These are phyloP conservation scores for Rhynchomys soricoides DNA, from an alignment of 2,113 vertebrate genomes.

Conservation along the genomic window DNA sequence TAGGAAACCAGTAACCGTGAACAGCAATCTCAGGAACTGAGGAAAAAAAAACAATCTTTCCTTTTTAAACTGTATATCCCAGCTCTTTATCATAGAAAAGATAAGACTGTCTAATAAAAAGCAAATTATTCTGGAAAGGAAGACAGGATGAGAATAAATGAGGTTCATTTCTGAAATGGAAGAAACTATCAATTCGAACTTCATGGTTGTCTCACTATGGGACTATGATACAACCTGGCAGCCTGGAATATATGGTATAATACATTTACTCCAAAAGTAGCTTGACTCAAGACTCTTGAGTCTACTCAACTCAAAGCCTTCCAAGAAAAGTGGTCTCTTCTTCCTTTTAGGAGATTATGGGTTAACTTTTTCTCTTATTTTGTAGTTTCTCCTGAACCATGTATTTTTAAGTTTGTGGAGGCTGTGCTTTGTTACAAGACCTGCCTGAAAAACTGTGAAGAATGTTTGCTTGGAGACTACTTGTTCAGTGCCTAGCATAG, in stretches of 20 bases:
- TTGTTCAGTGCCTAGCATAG: background rate
- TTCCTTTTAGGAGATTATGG: conserved; percentile 5
- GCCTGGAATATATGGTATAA: fast-evolving
- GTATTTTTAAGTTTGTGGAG: conserved; percentile 8
- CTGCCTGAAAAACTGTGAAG: conserved; percentile 23
- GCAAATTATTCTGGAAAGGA: background rate
- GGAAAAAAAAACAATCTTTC: background rate
- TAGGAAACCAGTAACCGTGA: background rate
- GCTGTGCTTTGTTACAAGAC: conserved; percentile 27
- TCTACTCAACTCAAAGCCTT: background rate
- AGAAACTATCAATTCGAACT: background rate
- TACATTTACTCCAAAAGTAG: background rate
- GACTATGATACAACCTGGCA: background rate
- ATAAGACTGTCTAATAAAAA: background rate
- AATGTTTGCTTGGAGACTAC: background rate
- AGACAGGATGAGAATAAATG: background rate
- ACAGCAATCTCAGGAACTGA: background rate
- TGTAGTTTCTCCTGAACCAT: conserved; percentile 59
- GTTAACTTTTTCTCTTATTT: conserved; percentile 50
- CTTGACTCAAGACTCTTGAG: background rate
- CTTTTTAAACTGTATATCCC: background rate
- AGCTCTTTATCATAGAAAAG: background rate
- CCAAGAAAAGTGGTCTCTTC: background rate
- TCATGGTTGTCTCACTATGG: background rate
- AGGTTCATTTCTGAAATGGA: background rate